phyloP scores from a whole-genome alignment of 30 jellyfish, hydroid and myxozoan genomes.

The Aurelia sp. region DNA sequence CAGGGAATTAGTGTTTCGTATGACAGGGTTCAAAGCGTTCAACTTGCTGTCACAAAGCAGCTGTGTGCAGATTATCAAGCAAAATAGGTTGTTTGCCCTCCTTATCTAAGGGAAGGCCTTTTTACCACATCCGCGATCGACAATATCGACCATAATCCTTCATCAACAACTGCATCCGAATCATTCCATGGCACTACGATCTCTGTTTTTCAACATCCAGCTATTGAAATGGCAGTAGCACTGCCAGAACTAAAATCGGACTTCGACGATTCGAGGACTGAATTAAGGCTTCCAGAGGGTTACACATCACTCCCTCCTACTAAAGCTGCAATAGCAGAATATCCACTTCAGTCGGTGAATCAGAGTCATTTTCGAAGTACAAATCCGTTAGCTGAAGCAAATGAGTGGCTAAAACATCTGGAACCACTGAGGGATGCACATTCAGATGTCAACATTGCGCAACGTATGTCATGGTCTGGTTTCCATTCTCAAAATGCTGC shows the following conservation, averaged over 20 bases:
- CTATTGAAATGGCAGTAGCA: background rate
- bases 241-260: background rate
- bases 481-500: background rate
- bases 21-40: conserved; percentile 46
- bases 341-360: background rate
- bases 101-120: conserved; percentile 24
- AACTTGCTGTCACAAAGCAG: conserved; percentile 18
- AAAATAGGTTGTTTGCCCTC: conserved; percentile 47
- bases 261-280: background rate
- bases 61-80: conserved; percentile 19
- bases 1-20: conserved; percentile 40
- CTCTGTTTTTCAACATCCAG: conserved; percentile 55
- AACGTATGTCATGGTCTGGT: conserved; percentile 4
- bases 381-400: too few species aligned
- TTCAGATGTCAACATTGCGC: too few species aligned
- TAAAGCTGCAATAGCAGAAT: background rate
- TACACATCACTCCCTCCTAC: background rate
- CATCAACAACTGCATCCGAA: conserved; percentile 14
- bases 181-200: conserved; percentile 54
- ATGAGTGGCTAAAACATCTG: too few species aligned
- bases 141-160: conserved; percentile 55
- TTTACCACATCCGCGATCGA: conserved; percentile 22
- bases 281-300: background rate
- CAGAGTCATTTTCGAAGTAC: too few species aligned
- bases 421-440: too few species aligned